phyloP scores from a whole-genome alignment of 1,140 invertebrate genomes.

The Apolygus lucorum region DNA sequence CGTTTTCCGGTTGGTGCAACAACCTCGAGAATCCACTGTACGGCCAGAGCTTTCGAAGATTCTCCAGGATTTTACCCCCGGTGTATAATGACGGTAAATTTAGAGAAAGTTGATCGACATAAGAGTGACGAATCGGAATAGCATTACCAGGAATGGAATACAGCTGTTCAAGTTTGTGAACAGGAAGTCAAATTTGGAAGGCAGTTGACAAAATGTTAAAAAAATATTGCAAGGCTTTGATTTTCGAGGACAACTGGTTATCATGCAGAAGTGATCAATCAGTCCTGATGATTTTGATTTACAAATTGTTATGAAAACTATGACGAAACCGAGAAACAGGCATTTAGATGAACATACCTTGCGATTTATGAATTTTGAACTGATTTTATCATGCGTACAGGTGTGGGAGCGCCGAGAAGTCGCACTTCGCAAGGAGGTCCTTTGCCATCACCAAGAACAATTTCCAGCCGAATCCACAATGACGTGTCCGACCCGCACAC shows the following conservation, averaged over 20 bases:
- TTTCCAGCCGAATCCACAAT: conserved; percentile 80
- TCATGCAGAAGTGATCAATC: too few species aligned
- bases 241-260: too few species aligned
- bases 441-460: conserved; percentile 68
- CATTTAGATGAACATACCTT: too few species aligned
- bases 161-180: too few species aligned
- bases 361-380: not conserved
- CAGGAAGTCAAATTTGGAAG: too few species aligned
- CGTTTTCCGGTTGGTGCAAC: conserved; percentile 81
- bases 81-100: conserved; percentile 76
- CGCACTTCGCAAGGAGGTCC: conserved; percentile 60
- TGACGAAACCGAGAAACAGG: too few species aligned
- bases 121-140: too few species aligned
- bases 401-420: conserved; percentile 62
- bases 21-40: conserved; percentile 77
- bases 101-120: too few species aligned
- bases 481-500: conserved; percentile 78
- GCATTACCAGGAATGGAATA: too few species aligned
- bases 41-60: conserved; percentile 76
- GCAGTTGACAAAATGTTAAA: not conserved
- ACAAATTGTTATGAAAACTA: too few species aligned
- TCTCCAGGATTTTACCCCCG: conserved; percentile 73
- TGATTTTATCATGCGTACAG: conserved; percentile 35
- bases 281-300: too few species aligned
- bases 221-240: not conserved